Percentiles rank a stretch among this genome's conserved stretches.
Evolutionary conservation across 2,888 invertebrate species (phyloP).

Genomic region (Dryococelus australis): DNA sequence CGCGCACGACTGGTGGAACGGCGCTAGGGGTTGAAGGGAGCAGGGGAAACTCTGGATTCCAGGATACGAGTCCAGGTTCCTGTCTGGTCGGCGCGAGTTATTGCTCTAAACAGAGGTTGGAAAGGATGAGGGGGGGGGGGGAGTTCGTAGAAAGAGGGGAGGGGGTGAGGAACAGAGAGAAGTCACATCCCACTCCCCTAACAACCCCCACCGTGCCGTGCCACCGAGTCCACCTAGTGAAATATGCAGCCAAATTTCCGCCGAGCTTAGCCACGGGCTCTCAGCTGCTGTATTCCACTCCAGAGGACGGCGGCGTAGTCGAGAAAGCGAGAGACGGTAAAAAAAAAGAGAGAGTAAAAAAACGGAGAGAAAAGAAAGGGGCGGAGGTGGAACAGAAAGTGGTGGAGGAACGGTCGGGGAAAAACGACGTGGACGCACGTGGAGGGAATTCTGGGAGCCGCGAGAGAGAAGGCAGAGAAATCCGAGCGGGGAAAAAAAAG

Average conservation of each 20-base stretch:
- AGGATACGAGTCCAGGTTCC: constrained; percentile 23
- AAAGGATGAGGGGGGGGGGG: not conserved
- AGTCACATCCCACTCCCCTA: no score
- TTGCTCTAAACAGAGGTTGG: not conserved
- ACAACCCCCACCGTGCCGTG: not conserved
- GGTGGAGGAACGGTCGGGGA: not conserved
- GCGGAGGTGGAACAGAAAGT: not conserved
- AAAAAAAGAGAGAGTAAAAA: not conserved
- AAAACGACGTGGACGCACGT: not conserved
- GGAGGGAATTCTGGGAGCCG: not conserved
- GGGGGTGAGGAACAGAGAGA: not conserved
- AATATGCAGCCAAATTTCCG: constrained; percentile 40
- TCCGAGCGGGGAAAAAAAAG: not conserved
- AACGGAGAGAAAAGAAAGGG: not conserved
- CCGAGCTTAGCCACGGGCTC: constrained; percentile 31
- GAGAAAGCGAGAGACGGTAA: not conserved
- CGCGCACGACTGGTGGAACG: no score
- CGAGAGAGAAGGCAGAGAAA: not conserved
- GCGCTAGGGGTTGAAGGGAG: not conserved
- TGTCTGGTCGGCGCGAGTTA: constrained; percentile 23
- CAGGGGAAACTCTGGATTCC: not conserved
- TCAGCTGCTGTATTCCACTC: constrained; percentile 5
- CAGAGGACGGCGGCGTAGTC: not conserved
- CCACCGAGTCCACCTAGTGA: constrained; percentile 23
- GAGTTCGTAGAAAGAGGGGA: not conserved